Conservation (phyloP, 2,797 vertebrate genomes). For the Xyrichtys novacula region DNA sequence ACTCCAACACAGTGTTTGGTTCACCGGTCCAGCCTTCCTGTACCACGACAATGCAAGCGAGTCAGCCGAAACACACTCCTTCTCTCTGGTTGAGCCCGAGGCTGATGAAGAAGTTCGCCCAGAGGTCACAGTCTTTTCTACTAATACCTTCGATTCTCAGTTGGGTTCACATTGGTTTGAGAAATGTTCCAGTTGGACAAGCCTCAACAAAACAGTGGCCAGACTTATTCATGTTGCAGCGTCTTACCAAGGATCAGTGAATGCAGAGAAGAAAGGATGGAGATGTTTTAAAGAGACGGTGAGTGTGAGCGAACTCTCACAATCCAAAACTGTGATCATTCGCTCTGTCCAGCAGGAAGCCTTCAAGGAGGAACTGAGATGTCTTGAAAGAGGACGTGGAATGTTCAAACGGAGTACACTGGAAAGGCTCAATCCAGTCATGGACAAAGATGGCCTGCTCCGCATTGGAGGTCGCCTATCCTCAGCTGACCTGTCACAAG, state of each 20-base stretch:
- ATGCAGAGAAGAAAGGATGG: slow-evolving; percentile 6
- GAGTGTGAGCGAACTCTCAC: background rate
- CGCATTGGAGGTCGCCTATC: background rate
- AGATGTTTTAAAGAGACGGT: background rate
- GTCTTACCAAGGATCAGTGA: background rate
- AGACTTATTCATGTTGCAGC: slow-evolving; percentile 1
- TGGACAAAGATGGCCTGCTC: slow-evolving; percentile 3
- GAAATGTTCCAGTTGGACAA: slow-evolving; percentile 3
- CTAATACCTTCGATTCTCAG: background rate
- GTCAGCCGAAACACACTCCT: background rate
- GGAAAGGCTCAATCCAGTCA: background rate
- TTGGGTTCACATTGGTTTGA: background rate
- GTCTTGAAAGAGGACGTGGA: background rate
- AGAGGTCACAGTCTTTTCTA: background rate
- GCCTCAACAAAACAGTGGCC: background rate
- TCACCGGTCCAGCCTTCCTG: slow-evolving; percentile 28
- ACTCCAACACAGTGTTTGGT: slow-evolving; percentile 24
- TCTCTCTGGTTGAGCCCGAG: slow-evolving; percentile 24
- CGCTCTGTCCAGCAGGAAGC: background rate
- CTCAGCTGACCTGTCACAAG: background rate
- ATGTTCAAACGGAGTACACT: background rate
- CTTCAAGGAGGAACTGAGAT: background rate
- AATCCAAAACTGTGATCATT: slow-evolving; percentile 1
- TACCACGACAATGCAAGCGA: fast-evolving
- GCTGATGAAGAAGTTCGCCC: slow-evolving; percentile 8